Conservation (phyloP, 2,888 invertebrate species). For the Leucozona laternaria region DNA sequence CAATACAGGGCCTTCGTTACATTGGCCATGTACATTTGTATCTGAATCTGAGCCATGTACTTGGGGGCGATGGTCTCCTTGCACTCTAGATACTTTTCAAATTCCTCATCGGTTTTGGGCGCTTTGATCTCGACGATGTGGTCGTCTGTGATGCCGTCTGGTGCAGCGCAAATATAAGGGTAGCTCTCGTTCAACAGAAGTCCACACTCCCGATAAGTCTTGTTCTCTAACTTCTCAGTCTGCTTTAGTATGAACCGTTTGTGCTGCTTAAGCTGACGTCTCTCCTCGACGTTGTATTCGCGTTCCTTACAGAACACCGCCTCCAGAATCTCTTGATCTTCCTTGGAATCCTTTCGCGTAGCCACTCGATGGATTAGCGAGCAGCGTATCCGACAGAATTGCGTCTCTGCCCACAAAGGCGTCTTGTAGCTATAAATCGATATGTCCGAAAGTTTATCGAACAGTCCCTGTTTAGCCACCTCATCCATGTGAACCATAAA, state of each 20-base stretch:
- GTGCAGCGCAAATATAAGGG: constrained; percentile 82
- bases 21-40: constrained; percentile 83
- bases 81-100: constrained; percentile 82
- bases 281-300: constrained; percentile 80
- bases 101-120: constrained; percentile 83
- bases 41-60: constrained; percentile 83
- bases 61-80: constrained; percentile 83
- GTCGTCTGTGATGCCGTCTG: constrained; percentile 83
- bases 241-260: constrained; percentile 83
- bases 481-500: constrained; percentile 82
- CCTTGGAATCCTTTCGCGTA: constrained; percentile 79
- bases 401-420: constrained; percentile 81
- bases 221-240: constrained; percentile 83
- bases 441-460: constrained; percentile 80
- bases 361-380: constrained; percentile 82
- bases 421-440: constrained; percentile 81
- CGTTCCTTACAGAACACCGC: constrained; percentile 82
- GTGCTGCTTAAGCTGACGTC: constrained; percentile 82
- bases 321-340: constrained; percentile 81
- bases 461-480: constrained; percentile 80
- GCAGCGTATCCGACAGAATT: constrained; percentile 82
- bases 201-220: constrained; percentile 82
- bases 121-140: constrained; percentile 83
- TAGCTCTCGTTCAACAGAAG: constrained; percentile 81
- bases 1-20: constrained; percentile 83